Percentiles rank a stretch among this genome's conserved stretches.
Evolutionary conservation across 2,888 invertebrate species (phyloP).

Genomic region (Plagodis dolabraria): DNA sequence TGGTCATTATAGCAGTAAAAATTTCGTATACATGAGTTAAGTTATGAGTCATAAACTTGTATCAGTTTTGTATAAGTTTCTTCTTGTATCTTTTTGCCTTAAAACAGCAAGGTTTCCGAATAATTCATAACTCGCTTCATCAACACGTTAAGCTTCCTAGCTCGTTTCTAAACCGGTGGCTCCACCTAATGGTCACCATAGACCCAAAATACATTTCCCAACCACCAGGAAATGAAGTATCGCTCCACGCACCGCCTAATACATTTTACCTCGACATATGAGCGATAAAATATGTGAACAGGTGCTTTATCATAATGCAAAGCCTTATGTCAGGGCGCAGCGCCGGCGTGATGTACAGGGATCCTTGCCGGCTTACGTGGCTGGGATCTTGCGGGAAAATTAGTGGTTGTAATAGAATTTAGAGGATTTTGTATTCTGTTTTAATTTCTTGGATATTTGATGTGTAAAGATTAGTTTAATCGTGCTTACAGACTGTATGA

Average conservation of each 20-base stretch:
- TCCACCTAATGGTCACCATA: slow-evolving; percentile 4
- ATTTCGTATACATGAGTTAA: no score
- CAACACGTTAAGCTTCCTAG: neutral
- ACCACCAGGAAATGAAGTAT: slow-evolving; percentile 42
- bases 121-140: neutral
- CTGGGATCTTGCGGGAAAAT: slow-evolving; percentile 59
- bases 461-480: neutral
- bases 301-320: slow-evolving; percentile 79
- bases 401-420: slow-evolving; percentile 72
- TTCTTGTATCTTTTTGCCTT: no score
- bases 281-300: slow-evolving; percentile 80
- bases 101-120: no score
- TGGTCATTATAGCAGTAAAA: no score
- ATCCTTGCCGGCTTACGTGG: slow-evolving; percentile 70
- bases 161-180: neutral
- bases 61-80: no score
- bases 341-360: slow-evolving; percentile 74
- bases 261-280: slow-evolving; percentile 67
- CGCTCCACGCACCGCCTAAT: slow-evolving; percentile 57
- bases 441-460: slow-evolving; percentile 28
- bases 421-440: slow-evolving; percentile 41
- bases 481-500: no score
- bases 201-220: slow-evolving; percentile 11
- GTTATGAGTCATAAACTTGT: no score
- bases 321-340: slow-evolving; percentile 73